Conservation (phyloP, 2,888 invertebrate genomes). For the Leptura quadrifasciata region DNA sequence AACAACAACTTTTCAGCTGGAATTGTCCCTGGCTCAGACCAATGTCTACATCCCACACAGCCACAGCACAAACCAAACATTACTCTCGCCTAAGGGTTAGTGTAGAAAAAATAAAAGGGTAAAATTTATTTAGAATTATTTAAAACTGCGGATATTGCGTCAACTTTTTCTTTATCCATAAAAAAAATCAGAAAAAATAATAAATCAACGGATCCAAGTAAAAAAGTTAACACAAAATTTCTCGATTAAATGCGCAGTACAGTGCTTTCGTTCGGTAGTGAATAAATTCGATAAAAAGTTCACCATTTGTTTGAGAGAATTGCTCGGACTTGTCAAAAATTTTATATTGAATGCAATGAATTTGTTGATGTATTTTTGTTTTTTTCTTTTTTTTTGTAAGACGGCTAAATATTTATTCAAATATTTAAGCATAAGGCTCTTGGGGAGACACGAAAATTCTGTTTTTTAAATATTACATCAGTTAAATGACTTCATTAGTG, state of each 20-base stretch:
- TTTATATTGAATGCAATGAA: no score
- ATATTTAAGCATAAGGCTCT: no score
- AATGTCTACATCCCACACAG: background rate
- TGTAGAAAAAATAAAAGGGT: background rate
- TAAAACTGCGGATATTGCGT: background rate
- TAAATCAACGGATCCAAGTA: background rate
- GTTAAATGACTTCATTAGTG: no score
- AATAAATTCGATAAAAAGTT: no score
- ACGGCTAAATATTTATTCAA: no score
- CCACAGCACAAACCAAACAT: background rate
- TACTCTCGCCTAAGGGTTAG: slow-evolving; percentile 1
- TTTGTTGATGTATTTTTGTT: no score
- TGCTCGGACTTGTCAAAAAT: no score
- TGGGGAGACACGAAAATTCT: no score
- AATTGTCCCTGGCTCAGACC: background rate
- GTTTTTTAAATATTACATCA: no score
- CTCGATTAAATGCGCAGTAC: background rate
- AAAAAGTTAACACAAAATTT: background rate
- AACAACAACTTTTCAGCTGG: slow-evolving; percentile 7
- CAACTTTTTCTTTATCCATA: background rate
- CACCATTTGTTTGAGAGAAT: no score
- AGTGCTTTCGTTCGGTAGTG: no score
- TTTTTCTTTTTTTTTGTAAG: no score
- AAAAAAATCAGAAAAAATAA: background rate
- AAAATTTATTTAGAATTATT: slow-evolving; percentile 1